phyloP scores from a whole-genome alignment of 1,140 invertebrate genomes.

The Pseudomyrmex concolor region DNA sequence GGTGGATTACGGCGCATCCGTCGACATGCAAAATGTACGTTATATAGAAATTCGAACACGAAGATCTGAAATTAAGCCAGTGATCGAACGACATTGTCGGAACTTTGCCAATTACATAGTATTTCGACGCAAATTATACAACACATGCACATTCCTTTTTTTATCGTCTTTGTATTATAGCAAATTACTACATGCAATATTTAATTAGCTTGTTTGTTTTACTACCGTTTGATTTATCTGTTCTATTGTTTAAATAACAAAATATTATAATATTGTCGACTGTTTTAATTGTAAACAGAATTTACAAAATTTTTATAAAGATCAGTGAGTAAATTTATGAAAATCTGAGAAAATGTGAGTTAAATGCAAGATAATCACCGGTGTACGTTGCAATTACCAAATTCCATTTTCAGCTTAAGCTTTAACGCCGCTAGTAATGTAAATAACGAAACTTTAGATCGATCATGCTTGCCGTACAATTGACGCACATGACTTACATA shows the following conservation, averaged over 20 bases:
- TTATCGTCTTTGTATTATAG: neutral
- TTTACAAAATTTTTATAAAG: conserved; percentile 4
- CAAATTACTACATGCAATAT: neutral
- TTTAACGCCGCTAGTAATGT: neutral
- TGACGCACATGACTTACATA: conserved; percentile 24
- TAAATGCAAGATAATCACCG: neutral
- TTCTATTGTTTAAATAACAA: neutral
- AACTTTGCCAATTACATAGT: conserved; percentile 21
- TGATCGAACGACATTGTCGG: conserved; percentile 1
- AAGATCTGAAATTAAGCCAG: conserved; percentile 1
- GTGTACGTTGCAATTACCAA: neutral
- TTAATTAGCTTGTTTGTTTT: conserved; percentile 14
- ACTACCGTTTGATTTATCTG: conserved; percentile 3
- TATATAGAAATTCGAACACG: conserved; percentile 2
- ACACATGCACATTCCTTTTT: neutral
- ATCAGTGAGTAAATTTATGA: neutral
- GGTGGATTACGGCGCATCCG: conserved; percentile 95
- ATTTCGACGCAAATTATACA: conserved; percentile 10
- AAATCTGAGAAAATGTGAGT: neutral
- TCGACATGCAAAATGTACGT: conserved; percentile 95
- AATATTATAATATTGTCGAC: neutral
- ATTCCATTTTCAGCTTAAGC: neutral
- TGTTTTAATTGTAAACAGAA: conserved; percentile 24
- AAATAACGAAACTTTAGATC: conserved; percentile 25
- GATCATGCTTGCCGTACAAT: conserved; percentile 11